Base-by-base conservation (phyloP, 2,113 vertebrate species). In the Microtus montanus region DNA sequence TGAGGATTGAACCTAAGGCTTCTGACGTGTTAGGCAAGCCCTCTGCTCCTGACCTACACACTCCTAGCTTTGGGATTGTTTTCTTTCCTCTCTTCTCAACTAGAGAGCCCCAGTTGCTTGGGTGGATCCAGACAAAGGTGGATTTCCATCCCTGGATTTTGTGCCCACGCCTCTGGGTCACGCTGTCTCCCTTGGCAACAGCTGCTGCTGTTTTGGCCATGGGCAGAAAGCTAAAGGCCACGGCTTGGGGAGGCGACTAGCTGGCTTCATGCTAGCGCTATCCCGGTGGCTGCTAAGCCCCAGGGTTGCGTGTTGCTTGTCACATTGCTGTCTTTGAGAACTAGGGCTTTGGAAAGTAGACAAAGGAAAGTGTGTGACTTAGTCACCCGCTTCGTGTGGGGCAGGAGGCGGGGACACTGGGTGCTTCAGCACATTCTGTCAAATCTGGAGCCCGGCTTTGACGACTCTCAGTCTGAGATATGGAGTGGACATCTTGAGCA, bases 131-230 rank as follows among this genome's bases (percentile, higher is more conserved):
- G 89, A 96, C 93, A 93, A 84, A 89, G 94, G 93, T 77, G 84
- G 87, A 93, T 96, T 95, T 95, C 87, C 89, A 87, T 95, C 89
- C 88, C 58, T 28, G 79, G 95, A 49, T 96, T 93, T 84, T 89
- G 47, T 87, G 94, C 96, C 96, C 95, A 91, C 66, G 54, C 93
- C 95, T 91, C 89, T 93, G 92, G 95, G 87, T 96, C 87, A 89
- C 94, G 87, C 95, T 93, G 92, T 95, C 90, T 96, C 92, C 78
- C 82, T 87, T 93, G 95, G 91, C 95, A 96, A 91, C 83, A 79
- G 92, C 74, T 47, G 80, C 97, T 92, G 87, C 89, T 95, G 96
- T 95, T 96, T 92, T 96, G 96, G 83, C 92, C 47, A 12, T 93
- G 64, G 92, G 91, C 84, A 94, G 89, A 95, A 82, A 92, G 82